These are phyloP conservation scores for Griposia aprilina DNA, from an alignment of 2,888 invertebrate species.

Conservation along the genomic window DNA sequence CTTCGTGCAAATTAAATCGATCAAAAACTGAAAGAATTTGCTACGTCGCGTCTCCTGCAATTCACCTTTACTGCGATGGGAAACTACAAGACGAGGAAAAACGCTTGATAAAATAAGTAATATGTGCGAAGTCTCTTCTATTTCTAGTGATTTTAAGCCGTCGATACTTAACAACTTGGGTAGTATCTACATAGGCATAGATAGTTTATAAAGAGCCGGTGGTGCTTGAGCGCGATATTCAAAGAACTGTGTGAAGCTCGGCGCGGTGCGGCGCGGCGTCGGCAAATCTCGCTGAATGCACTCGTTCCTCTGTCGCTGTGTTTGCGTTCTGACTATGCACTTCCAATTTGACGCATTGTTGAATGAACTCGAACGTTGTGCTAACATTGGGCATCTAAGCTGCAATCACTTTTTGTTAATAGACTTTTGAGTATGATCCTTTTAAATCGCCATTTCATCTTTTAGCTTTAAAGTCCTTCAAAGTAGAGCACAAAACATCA, in stretches of 20 bases:
- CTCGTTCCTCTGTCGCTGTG: slow-evolving; percentile 71
- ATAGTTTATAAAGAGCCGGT: slow-evolving; percentile 26
- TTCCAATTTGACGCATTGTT: slow-evolving; percentile 78
- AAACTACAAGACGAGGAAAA: slow-evolving; percentile 19
- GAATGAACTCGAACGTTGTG: slow-evolving; percentile 66
- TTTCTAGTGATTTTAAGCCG: slow-evolving; percentile 16
- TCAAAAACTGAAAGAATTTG: slow-evolving; percentile 73
- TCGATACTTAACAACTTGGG: slow-evolving; percentile 5
- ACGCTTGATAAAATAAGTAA: slow-evolving; percentile 1
- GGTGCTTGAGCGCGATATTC: slow-evolving; percentile 50
- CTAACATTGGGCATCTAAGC: slow-evolving; percentile 39
- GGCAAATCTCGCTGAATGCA: slow-evolving; percentile 72
- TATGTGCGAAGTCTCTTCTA: neutral
- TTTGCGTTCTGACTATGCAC: slow-evolving; percentile 79
- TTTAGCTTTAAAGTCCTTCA: neutral
- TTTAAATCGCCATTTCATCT: neutral
- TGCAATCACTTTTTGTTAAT: slow-evolving; percentile 43
- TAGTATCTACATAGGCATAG: slow-evolving; percentile 7
- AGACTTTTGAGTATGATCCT: slow-evolving; percentile 11
- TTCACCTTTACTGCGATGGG: slow-evolving; percentile 32
- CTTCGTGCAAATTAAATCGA: slow-evolving; percentile 77
- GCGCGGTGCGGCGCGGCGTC: slow-evolving; percentile 10
- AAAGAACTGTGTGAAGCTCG: slow-evolving; percentile 59
- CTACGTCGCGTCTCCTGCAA: slow-evolving; percentile 50
- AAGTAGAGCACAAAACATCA: neutral